Evolutionary conservation across 2,797 vertebrate species (phyloP).

Genomic region (Loriculus beryllinus): DNA sequence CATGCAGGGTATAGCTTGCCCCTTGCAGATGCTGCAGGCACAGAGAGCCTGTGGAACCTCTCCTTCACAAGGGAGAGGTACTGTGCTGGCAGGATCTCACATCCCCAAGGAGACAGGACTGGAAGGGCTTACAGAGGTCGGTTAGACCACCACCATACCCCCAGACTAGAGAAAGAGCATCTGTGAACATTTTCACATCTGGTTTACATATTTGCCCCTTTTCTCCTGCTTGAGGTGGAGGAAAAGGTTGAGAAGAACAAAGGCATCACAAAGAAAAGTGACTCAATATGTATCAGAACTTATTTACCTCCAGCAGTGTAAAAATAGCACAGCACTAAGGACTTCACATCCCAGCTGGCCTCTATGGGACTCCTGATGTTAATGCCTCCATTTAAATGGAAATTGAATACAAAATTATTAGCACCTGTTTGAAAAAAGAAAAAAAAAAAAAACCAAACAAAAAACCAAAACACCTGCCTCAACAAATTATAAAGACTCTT

Average conservation of each 20-base stretch:
- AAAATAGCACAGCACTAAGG: slow-evolving; percentile 21
- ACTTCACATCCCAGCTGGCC: neutral
- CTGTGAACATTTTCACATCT: neutral
- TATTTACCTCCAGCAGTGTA: slow-evolving; percentile 17
- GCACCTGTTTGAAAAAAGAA: slow-evolving; percentile 45
- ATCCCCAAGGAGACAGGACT: neutral
- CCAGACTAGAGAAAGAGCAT: neutral
- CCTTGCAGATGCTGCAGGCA: neutral
- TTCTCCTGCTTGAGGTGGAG: neutral
- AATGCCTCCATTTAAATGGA: slow-evolving; percentile 76
- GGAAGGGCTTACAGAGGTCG: neutral
- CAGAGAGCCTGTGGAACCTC: neutral
- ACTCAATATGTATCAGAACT: slow-evolving; percentile 19
- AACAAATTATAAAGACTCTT: slow-evolving; percentile 47
- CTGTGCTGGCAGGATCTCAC: neutral
- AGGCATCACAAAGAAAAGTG: neutral
- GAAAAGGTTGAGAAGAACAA: neutral
- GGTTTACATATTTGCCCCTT: neutral
- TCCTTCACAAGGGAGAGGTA: rapidly evolving
- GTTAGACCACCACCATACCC: neutral
- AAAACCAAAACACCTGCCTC: too few species aligned
- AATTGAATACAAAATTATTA: slow-evolving; percentile 72
- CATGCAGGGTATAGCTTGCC: neutral
- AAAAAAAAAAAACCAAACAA: too few species aligned
- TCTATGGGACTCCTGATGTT: slow-evolving; percentile 51